phyloP scores from a whole-genome alignment of 2,113 vertebrate genomes.

The Sphyrna mokarran region DNA sequence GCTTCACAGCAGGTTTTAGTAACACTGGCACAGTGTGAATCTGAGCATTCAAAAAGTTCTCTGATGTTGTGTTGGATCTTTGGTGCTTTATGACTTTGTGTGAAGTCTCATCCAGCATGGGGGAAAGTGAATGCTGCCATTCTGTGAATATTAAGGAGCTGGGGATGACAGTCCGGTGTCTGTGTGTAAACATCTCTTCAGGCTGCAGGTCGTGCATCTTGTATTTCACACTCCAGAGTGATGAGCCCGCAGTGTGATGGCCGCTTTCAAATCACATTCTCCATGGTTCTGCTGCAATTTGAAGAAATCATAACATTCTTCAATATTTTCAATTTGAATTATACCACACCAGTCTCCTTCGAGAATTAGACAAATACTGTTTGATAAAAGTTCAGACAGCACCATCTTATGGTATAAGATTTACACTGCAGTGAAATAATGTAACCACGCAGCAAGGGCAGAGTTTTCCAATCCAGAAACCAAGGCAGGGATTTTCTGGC shows the following conservation, averaged over 20 bases:
- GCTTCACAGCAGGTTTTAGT: background rate
- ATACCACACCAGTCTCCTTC: background rate
- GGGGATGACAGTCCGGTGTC: background rate
- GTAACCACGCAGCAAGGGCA: background rate
- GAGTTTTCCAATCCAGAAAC: too few relatives aligned
- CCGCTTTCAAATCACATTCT: background rate
- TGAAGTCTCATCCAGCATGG: background rate
- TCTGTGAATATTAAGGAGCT: background rate
- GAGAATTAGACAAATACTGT: background rate
- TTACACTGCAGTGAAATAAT: background rate
- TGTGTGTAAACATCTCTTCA: too few relatives aligned
- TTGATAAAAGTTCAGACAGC: background rate
- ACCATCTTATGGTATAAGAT: background rate
- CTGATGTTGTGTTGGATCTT: background rate
- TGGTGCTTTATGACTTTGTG: background rate
- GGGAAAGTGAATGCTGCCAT: background rate
- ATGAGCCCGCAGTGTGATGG: background rate
- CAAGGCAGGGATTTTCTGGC: too few relatives aligned
- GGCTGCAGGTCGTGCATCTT: background rate
- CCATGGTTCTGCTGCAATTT: background rate
- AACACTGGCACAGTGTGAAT: background rate
- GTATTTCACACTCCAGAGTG: background rate
- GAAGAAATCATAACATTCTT: background rate
- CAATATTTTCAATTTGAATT: background rate
- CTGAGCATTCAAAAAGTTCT: background rate